Conservation (phyloP, 2,888 invertebrate genomes). For the Agrochola litura region DNA sequence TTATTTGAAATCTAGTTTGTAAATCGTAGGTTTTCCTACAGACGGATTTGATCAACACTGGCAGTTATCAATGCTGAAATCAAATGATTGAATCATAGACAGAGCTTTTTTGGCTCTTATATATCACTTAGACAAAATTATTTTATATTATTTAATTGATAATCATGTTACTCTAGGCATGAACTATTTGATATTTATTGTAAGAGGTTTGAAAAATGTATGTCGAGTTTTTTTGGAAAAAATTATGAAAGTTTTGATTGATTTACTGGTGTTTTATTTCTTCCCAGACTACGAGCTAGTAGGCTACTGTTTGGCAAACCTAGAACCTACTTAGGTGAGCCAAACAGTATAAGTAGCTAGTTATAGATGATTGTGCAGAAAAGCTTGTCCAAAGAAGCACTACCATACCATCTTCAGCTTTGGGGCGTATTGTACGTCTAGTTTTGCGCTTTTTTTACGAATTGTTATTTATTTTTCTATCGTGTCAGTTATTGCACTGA, state of each 20-base stretch:
- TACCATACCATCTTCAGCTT: background rate
- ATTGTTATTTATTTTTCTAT: no score
- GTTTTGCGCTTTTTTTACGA: background rate
- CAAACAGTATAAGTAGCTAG: background rate
- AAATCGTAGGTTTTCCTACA: background rate
- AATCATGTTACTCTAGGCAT: background rate
- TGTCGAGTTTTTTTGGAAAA: background rate
- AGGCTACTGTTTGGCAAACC: background rate
- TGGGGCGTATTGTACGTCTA: background rate
- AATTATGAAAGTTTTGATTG: background rate
- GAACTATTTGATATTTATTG: constrained; percentile 9
- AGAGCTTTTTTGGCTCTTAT: constrained; percentile 8
- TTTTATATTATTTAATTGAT: constrained; percentile 22
- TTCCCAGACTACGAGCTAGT: background rate
- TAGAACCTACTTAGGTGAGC: background rate
- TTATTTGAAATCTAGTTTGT: constrained; percentile 8
- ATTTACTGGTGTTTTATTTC: constrained; percentile 1
- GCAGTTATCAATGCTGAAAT: background rate
- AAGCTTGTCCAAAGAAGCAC: background rate
- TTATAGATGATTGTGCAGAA: background rate
- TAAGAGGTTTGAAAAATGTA: background rate
- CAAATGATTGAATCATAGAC: background rate
- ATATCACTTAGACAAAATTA: background rate
- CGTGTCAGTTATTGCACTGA: no score
- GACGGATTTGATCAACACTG: background rate